Evolutionary conservation across 2,113 vertebrate species (phyloP).

Genomic region (Myodes glareolus): DNA sequence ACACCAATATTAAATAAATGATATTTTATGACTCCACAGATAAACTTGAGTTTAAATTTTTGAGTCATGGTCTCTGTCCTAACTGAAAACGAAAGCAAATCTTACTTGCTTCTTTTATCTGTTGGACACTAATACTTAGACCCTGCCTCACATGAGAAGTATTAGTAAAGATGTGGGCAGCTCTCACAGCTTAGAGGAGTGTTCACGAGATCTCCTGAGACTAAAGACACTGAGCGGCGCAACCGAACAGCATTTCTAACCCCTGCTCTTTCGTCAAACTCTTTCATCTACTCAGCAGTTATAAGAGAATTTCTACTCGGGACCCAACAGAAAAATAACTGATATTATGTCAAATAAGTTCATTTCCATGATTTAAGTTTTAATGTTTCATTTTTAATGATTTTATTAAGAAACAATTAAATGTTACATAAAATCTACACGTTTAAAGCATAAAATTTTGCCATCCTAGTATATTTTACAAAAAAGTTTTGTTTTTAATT

Average conservation of each 20-base stretch:
- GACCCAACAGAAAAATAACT: background rate
- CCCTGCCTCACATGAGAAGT: background rate
- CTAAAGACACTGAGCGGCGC: background rate
- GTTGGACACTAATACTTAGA: background rate
- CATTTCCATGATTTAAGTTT: background rate
- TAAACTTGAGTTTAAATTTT: background rate
- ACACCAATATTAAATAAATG: background rate
- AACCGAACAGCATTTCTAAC: background rate
- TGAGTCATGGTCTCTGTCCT: background rate
- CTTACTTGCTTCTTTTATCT: background rate
- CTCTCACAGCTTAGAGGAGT: background rate
- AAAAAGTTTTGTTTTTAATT: background rate
- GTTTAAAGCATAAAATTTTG: background rate
- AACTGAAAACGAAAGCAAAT: background rate
- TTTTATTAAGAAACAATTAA: background rate
- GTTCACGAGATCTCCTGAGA: background rate
- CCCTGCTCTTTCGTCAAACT: background rate
- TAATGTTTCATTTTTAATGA: background rate
- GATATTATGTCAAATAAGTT: background rate
- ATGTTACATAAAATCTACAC: background rate
- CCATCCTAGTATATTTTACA: background rate
- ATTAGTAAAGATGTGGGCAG: background rate
- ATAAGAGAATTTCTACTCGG: background rate
- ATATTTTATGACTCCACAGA: background rate
- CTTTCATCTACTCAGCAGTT: background rate